Evolutionary conservation across 2,888 invertebrate genomes (phyloP).

Genomic region (Drosophila barbarae): DNA sequence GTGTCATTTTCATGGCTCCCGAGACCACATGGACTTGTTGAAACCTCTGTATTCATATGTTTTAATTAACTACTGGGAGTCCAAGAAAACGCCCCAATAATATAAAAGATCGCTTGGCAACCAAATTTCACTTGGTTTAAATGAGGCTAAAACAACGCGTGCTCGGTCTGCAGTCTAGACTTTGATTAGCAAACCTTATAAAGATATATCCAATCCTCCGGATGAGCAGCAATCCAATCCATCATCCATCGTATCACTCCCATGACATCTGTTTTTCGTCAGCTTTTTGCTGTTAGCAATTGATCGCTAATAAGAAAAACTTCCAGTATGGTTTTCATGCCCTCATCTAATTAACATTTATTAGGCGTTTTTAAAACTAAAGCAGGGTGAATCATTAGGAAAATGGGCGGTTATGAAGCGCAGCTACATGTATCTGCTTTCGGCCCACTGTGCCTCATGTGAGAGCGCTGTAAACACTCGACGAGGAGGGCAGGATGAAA

Average conservation of each 20-base stretch:
- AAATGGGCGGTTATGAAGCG: conserved; percentile 19
- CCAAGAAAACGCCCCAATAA: conserved; percentile 1
- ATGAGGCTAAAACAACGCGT: conserved; percentile 22
- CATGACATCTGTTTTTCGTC: conserved; percentile 18
- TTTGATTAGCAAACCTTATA: conserved; percentile 50
- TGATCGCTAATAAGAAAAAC: conserved; percentile 55
- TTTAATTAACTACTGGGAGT: not conserved
- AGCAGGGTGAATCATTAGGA: conserved; percentile 43
- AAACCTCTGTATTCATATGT: not conserved
- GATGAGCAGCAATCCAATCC: conserved; percentile 11
- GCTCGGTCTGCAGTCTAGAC: conserved; percentile 53
- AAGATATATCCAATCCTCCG: conserved; percentile 28
- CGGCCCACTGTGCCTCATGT: conserved; percentile 50
- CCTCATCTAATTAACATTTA: conserved; percentile 44
- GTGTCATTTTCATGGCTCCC: not conserved
- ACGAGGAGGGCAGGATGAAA: conserved; percentile 13
- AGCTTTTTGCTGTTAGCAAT: conserved; percentile 51
- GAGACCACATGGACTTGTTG: not conserved
- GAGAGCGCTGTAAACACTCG: conserved; percentile 25
- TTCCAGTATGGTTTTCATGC: conserved; percentile 56
- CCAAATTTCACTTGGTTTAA: conserved; percentile 20
- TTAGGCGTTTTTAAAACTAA: conserved; percentile 31
- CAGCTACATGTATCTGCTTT: not conserved
- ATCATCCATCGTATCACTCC: conserved; percentile 19
- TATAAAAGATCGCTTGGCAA: conserved; percentile 10